Percentiles rank a stretch among this genome's conserved stretches.
These are phyloP conservation scores for Misgurnus mizolepis DNA, from an alignment of 2,113 vertebrate species.

Conservation along the genomic window DNA sequence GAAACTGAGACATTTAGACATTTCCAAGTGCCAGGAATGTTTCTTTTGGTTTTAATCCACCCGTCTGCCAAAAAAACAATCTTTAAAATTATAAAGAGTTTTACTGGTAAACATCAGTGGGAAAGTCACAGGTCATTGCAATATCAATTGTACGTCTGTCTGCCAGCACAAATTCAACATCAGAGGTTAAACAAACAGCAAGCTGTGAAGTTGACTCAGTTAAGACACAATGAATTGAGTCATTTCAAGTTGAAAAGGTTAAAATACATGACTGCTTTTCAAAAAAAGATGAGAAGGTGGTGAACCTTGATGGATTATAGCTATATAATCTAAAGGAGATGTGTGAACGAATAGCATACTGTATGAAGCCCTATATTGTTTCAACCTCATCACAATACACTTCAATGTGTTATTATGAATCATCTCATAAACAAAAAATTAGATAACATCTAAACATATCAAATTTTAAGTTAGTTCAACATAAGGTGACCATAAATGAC, in stretches of 20 bases:
- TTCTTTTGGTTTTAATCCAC: constrained; percentile 51
- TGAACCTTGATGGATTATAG: not conserved
- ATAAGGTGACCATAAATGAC: too few relatives aligned
- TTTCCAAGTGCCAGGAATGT: constrained; percentile 25
- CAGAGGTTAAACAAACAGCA: constrained; percentile 46
- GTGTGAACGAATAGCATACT: too few relatives aligned
- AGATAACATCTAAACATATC: too few relatives aligned
- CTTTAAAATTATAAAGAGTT: constrained; percentile 9
- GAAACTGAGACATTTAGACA: constrained; percentile 34
- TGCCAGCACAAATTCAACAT: constrained; percentile 15
- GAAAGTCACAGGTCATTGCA: constrained; percentile 7
- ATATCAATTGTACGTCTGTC: constrained; percentile 19
- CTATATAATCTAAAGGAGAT: too few relatives aligned
- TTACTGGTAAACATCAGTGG: constrained; percentile 20
- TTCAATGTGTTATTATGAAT: too few relatives aligned
- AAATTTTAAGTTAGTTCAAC: too few relatives aligned
- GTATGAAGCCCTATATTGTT: too few relatives aligned
- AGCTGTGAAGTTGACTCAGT: constrained; percentile 35
- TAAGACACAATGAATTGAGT: constrained; percentile 39
- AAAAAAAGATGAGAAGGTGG: not conserved
- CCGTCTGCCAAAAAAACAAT: constrained; percentile 22
- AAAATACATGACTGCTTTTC: not conserved
- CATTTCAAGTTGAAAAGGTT: not conserved
- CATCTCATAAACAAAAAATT: too few relatives aligned
- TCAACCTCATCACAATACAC: too few relatives aligned